These are phyloP conservation scores for Agrochola lychnidis DNA, from an alignment of 2,888 invertebrate species.

Conservation along the genomic window DNA sequence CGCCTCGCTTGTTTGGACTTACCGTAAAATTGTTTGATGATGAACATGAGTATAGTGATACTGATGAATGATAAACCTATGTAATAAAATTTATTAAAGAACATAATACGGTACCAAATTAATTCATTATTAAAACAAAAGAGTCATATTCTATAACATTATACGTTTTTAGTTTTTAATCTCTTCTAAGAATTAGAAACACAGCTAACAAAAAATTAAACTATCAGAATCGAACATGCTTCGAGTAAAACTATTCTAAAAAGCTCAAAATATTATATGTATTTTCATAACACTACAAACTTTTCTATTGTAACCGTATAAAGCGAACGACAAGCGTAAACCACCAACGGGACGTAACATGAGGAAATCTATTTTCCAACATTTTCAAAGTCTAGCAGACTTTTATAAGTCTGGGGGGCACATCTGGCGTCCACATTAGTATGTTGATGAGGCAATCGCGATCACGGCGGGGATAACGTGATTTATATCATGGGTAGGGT, in stretches of 20 bases:
- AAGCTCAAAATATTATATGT: not conserved
- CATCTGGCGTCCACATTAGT: conserved; percentile 88
- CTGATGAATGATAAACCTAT: not conserved
- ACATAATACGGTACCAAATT: not conserved
- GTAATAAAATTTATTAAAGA: not conserved
- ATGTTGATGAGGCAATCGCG: conserved; percentile 90
- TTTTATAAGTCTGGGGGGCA: conserved; percentile 77
- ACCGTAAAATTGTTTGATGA: not conserved
- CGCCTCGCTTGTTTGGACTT: not conserved
- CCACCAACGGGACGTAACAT: conserved; percentile 40
- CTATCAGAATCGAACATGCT: not conserved
- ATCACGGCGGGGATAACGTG: conserved; percentile 85
- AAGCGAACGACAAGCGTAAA: conserved; percentile 17
- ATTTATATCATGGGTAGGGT: conserved; percentile 85
- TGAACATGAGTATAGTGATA: not conserved
- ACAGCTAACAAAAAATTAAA: not conserved
- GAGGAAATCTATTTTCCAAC: conserved; percentile 67
- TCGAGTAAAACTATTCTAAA: not conserved
- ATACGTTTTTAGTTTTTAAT: not conserved
- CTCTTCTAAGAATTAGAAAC: not conserved
- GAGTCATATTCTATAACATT: not conserved
- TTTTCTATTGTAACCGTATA: conserved; percentile 23
- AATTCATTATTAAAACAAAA: not conserved
- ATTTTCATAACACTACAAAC: not conserved
- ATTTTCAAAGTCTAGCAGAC: conserved; percentile 71